Conservation (phyloP, 1,140 invertebrate genomes). For the Drosophila fuyamai region DNA sequence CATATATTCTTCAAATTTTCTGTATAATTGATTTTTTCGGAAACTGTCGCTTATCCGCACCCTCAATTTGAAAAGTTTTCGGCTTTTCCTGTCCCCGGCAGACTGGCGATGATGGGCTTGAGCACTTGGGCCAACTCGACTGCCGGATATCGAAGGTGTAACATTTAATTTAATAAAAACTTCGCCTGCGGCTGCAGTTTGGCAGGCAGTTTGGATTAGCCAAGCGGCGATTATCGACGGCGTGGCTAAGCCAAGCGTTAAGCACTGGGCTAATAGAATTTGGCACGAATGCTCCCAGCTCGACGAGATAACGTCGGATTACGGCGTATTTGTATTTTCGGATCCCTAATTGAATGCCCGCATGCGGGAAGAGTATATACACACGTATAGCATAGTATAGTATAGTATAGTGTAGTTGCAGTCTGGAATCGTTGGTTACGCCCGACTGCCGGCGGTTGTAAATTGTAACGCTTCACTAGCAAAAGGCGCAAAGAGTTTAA, state of each 20-base stretch:
- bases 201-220: slow-evolving; percentile 44
- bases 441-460: slow-evolving; percentile 60
- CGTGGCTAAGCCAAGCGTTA: slow-evolving; percentile 67
- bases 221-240: slow-evolving; percentile 44
- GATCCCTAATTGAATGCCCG: slow-evolving; percentile 47
- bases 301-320: slow-evolving; percentile 45
- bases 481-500: slow-evolving; percentile 67
- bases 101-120: slow-evolving; percentile 1
- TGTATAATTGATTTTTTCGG: background rate
- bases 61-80: slow-evolving; percentile 3
- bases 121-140: slow-evolving; percentile 9
- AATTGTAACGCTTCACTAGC: slow-evolving; percentile 78
- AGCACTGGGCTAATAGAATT: slow-evolving; percentile 68
- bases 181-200: slow-evolving; percentile 6
- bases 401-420: background rate
- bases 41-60: background rate
- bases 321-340: slow-evolving; percentile 10
- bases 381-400: background rate
- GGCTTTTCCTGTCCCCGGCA: background rate
- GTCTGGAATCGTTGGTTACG: slow-evolving; percentile 53
- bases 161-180: slow-evolving; percentile 60
- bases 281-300: slow-evolving; percentile 53
- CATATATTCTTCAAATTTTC: no score
- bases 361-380: slow-evolving; percentile 22
- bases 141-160: slow-evolving; percentile 39